These are phyloP conservation scores for Actinia equina DNA, from an alignment of 64 coral and sea anemone species.

Conservation along the genomic window DNA sequence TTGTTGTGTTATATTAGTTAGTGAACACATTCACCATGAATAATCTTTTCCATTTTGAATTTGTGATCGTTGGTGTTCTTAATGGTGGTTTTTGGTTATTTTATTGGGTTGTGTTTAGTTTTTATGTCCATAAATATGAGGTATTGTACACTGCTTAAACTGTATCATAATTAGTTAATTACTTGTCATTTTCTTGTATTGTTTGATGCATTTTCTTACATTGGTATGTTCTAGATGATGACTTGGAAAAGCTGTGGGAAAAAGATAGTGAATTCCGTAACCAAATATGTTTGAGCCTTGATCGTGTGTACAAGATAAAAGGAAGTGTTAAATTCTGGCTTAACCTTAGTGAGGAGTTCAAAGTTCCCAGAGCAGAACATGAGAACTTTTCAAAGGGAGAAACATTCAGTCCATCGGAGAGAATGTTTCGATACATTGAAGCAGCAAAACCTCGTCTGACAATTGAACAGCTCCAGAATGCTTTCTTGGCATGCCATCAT, in stretches of 20 bases:
- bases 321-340: constrained; percentile 9
- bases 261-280: constrained; percentile 21
- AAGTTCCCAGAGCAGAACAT: neutral
- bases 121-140: too few species aligned
- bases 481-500: neutral
- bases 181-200: neutral
- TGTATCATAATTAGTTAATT: neutral
- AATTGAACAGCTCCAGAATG: constrained; percentile 5
- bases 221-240: neutral
- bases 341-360: neutral
- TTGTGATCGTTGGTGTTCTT: too few species aligned
- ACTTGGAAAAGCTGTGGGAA: constrained; percentile 20
- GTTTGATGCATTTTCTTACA: neutral
- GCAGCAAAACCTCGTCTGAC: constrained; percentile 25
- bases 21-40: neutral
- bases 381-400: constrained; percentile 17
- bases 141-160: too few species aligned
- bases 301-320: constrained; percentile 28
- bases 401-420: constrained; percentile 24
- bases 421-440: constrained; percentile 33
- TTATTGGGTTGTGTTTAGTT: too few species aligned
- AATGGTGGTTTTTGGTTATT: too few species aligned
- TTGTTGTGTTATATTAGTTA: neutral
- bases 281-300: constrained; percentile 16
- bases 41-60: too few species aligned